A percentile compares a stretch with the other conserved stretches of the same genome.
phyloP scores from a whole-genome alignment of 2,888 invertebrate genomes.

The Pimpla rufipes region DNA sequence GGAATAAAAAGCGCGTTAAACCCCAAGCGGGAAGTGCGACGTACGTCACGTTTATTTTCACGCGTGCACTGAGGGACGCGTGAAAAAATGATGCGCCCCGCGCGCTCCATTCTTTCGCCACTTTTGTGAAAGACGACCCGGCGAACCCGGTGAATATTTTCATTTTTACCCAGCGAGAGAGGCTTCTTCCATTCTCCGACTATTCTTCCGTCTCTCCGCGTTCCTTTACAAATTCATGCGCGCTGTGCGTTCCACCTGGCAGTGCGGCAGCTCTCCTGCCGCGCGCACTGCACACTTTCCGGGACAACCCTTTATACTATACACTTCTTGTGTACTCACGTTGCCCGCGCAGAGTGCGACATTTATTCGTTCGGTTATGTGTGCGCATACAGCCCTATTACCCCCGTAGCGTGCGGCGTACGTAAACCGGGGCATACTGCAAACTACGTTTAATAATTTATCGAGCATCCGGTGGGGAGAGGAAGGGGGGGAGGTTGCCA shows the following conservation, averaged over 20 bases:
- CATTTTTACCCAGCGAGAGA: constrained; percentile 28
- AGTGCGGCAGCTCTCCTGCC: constrained; percentile 35
- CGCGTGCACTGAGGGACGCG: neutral
- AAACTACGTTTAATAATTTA: neutral
- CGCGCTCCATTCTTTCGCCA: neutral
- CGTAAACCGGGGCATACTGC: neutral
- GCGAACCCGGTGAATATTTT: constrained; percentile 33
- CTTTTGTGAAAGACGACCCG: neutral
- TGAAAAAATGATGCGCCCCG: constrained; percentile 33
- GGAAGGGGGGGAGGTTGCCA: too few species aligned
- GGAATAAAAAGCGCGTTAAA: neutral
- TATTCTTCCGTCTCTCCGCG: constrained; percentile 14
- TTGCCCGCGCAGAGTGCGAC: constrained; percentile 46
- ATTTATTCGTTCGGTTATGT: constrained; percentile 56
- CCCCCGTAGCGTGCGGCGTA: neutral
- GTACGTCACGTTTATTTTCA: constrained; percentile 8
- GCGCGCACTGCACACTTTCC: constrained; percentile 4
- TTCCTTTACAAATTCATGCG: constrained; percentile 23
- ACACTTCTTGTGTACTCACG: constrained; percentile 24
- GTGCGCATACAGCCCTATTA: constrained; percentile 8
- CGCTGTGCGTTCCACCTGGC: constrained; percentile 10
- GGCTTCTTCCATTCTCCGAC: neutral
- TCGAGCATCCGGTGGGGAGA: neutral
- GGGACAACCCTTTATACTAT: neutral
- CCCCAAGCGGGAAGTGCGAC: neutral